phyloP scores from a whole-genome alignment of 2,888 invertebrate genomes.

The Catocala sponsa region DNA sequence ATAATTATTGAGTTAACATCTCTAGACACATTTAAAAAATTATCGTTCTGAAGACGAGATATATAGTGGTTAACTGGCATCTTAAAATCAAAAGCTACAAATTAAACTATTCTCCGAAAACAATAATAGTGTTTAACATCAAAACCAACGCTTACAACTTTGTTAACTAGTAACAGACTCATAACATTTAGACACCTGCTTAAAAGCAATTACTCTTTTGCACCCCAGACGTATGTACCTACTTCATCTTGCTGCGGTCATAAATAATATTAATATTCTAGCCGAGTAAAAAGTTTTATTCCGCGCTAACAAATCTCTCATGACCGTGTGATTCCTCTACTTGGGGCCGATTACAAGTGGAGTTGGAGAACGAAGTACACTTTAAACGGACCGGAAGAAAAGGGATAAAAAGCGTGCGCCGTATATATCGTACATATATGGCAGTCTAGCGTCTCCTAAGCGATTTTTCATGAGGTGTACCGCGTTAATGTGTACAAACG shows the following conservation, averaged over 20 bases:
- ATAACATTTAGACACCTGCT: not conserved
- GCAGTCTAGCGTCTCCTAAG: slow-evolving; percentile 77
- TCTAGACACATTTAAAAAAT: no score
- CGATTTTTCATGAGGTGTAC: slow-evolving; percentile 86
- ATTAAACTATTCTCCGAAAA: no score
- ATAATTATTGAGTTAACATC: no score
- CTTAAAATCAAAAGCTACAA: no score
- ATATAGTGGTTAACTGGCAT: no score
- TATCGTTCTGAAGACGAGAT: no score
- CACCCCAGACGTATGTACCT: slow-evolving; percentile 19
- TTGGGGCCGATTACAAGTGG: slow-evolving; percentile 9
- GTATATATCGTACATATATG: slow-evolving; percentile 56
- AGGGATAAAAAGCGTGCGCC: slow-evolving; percentile 40
- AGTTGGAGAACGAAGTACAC: slow-evolving; percentile 35
- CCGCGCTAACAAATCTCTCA: slow-evolving; percentile 15
- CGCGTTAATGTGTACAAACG: slow-evolving; percentile 86
- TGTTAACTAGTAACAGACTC: no score
- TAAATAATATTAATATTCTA: slow-evolving; percentile 17
- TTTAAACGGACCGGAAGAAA: slow-evolving; percentile 51
- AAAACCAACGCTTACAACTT: no score
- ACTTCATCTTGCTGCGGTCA: slow-evolving; percentile 3
- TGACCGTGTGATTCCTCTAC: slow-evolving; percentile 12
- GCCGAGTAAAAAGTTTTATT: slow-evolving; percentile 19
- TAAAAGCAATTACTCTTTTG: not conserved
- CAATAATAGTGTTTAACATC: no score